Conservation (phyloP, 2,113 vertebrate species). For the Apodemus speciosus region DNA sequence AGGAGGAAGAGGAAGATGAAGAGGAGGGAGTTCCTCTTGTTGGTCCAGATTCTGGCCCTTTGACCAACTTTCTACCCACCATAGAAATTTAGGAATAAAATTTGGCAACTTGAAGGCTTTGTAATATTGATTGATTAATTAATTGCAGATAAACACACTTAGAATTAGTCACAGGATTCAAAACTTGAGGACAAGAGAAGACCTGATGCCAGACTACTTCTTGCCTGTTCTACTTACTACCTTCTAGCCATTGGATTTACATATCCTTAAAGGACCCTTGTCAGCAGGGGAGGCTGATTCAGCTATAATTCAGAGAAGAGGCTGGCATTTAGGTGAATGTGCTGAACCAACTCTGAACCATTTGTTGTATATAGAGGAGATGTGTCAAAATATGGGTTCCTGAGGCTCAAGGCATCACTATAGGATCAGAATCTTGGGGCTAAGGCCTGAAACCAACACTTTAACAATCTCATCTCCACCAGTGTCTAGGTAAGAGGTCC, state of each 20-base stretch:
- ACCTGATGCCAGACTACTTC: neutral
- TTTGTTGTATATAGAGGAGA: neutral
- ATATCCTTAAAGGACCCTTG: neutral
- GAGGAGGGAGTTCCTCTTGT: neutral
- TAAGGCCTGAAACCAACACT: neutral
- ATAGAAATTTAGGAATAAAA: neutral
- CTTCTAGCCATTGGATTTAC: neutral
- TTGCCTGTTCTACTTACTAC: neutral
- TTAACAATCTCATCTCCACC: neutral
- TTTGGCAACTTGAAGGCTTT: neutral
- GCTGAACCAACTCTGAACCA: conserved; percentile 17
- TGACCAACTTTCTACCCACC: neutral
- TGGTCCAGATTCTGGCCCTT: neutral
- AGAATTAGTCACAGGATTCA: conserved; percentile 44
- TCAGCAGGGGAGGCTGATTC: neutral
- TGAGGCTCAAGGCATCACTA: neutral
- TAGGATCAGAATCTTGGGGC: neutral
- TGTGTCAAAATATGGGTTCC: conserved; percentile 3
- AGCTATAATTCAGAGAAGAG: neutral
- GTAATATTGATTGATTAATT: neutral
- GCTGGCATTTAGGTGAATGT: neutral
- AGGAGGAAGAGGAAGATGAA: too few relatives aligned
- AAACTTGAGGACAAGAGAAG: neutral
- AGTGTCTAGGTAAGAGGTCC: neutral
- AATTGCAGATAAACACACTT: neutral